A percentile compares a stretch with the other conserved stretches of the same genome.
These are phyloP conservation scores for Sialia sialis DNA, from an alignment of 2,113 vertebrate genomes.

Conservation along the genomic window DNA sequence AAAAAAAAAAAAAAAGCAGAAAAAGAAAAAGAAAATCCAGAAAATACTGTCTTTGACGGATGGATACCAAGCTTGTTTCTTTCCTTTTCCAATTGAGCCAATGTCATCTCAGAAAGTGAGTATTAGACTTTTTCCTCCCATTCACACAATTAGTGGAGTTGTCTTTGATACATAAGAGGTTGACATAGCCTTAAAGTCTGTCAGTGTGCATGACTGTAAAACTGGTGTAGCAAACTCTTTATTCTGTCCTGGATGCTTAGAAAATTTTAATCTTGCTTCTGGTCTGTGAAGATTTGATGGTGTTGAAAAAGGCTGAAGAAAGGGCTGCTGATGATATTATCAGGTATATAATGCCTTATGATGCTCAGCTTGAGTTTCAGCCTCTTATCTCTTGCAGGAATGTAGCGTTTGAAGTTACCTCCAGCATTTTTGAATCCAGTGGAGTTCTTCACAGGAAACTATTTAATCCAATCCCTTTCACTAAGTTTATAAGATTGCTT, in stretches of 20 bases:
- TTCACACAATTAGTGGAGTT: not conserved
- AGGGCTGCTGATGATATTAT: not conserved
- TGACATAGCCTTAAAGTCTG: not conserved
- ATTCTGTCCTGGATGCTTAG: not conserved
- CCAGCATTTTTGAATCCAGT: not conserved
- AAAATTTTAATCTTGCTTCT: not conserved
- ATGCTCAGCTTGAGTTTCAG: not conserved
- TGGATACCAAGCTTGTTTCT: not conserved
- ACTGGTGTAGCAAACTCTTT: not conserved
- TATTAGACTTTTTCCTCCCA: not conserved
- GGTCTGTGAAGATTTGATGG: not conserved
- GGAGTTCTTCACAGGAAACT: not conserved
- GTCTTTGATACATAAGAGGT: rapidly evolving
- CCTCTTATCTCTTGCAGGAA: not conserved
- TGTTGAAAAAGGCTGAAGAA: not conserved
- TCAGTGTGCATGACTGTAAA: not conserved
- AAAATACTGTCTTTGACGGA: not conserved
- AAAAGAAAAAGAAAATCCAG: rapidly evolving
- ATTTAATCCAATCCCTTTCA: not conserved
- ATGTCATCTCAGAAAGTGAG: not conserved
- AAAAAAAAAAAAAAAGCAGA: not conserved
- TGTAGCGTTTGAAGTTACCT: not conserved
- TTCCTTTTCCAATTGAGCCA: not conserved
- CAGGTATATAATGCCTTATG: not conserved
- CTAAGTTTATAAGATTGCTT: not conserved